Base-by-base conservation (phyloP, 1,140 invertebrate species). In the Drosophila mauritiana region DNA sequence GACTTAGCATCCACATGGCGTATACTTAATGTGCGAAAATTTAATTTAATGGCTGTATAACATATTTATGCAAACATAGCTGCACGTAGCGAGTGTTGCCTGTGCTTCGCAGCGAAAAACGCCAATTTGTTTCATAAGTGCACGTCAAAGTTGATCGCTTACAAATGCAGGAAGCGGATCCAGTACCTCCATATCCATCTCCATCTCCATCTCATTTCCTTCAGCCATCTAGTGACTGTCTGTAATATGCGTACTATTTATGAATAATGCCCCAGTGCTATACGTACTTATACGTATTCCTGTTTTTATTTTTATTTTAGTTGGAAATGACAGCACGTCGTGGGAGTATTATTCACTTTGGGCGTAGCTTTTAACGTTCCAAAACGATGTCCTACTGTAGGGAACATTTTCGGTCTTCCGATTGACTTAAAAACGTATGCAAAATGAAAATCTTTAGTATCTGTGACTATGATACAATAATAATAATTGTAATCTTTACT, bases 281-380 rank as follows among this genome's bases (percentile, higher is more conserved):
- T n/a, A n/a, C n/a, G 40, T 39, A 52, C 40, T 12, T 27, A 55
- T 53, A 25, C 42, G n/a, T 51, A 17, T 59, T 20, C 34, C 39
- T 62, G 49, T 86, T 52, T 80, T 72, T 81, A 55, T 86, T 84
- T 76, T 83, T 89, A 76, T 89, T 83, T 89, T 84, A 83, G 76
- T 83, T 77, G 55, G 52, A 84, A 89, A 89, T 89, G 80, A 75
- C 77, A 80, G 80, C 84, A 89, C 84, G 84, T 89, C 84, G 73
- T 68, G 73, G 64, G 61, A 73, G 65, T 89, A 89, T 89, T 89
- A 80, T 89, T 89, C 84, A 89, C 80, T 73, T 89, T 80, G 62
- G 64, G 73, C 68, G 59, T 57, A 61, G 75, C 83, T 76, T 65
- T 69, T 86, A 85, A 58, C 59, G 49, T 62, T 58, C 57, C 58